Evolutionary conservation across 2,113 vertebrate species (phyloP).

Genomic region (Strix aluco): DNA sequence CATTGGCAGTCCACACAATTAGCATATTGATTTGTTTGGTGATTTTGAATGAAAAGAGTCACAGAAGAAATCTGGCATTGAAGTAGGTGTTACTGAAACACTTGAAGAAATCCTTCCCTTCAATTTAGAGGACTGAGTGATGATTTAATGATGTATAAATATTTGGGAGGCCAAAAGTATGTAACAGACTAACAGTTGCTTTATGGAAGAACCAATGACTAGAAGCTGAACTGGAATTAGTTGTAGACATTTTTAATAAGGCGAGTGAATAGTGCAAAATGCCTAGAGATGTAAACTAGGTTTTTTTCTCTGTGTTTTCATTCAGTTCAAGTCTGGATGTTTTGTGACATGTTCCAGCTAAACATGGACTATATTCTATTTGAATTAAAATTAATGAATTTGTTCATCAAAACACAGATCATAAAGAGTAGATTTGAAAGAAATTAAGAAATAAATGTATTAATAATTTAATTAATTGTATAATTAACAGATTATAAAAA

Average conservation of each 20-base stretch:
- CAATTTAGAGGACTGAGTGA: neutral
- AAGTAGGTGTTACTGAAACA: neutral
- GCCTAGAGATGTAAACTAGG: neutral
- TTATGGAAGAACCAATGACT: neutral
- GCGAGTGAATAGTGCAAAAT: neutral
- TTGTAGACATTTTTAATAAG: neutral
- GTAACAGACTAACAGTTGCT: neutral
- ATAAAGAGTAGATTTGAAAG: neutral
- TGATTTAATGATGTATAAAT: neutral
- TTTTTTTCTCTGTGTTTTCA: neutral
- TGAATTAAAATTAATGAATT: neutral
- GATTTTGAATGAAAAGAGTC: neutral
- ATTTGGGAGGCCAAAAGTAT: neutral
- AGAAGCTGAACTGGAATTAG: neutral
- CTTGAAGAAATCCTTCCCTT: neutral
- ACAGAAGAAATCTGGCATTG: neutral
- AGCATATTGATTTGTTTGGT: neutral
- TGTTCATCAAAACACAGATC: neutral
- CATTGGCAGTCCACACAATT: neutral
- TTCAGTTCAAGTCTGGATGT: neutral
- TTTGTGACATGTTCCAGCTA: neutral
- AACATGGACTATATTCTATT: neutral
- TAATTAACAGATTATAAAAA: neutral
- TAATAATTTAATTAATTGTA: neutral
- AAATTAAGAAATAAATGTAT: neutral